These are phyloP conservation scores for Ascaphus truei DNA, from an alignment of 2,113 vertebrate species.

Conservation along the genomic window DNA sequence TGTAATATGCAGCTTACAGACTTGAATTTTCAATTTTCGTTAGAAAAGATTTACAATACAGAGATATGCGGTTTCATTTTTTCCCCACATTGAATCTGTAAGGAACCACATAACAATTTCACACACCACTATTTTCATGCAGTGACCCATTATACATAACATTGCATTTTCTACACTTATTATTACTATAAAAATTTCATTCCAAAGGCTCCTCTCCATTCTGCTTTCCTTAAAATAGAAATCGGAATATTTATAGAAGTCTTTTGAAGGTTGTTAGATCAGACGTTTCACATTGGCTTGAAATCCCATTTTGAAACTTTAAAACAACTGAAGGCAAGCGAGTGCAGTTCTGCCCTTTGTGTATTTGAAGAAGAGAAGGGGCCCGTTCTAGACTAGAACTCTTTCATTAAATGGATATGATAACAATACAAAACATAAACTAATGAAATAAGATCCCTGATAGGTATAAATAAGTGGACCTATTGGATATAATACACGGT, in stretches of 20 bases:
- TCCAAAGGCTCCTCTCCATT: neutral
- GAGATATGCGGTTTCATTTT: slow-evolving; percentile 8
- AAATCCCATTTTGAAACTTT: slow-evolving; percentile 7
- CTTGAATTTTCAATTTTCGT: slow-evolving; percentile 27
- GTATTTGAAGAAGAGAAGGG: too few relatives aligned
- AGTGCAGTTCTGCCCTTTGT: too few relatives aligned
- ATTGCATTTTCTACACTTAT: slow-evolving; percentile 14
- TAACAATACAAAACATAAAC: too few relatives aligned
- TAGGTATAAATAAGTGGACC: too few relatives aligned
- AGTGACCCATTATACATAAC: slow-evolving; percentile 28
- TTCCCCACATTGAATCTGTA: neutral
- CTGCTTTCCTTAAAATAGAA: slow-evolving; percentile 5
- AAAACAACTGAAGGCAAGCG: too few relatives aligned
- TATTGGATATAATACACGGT: too few relatives aligned
- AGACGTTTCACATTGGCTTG: neutral
- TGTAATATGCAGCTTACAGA: neutral
- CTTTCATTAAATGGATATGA: too few relatives aligned
- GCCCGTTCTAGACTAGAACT: too few relatives aligned
- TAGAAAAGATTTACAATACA: slow-evolving; percentile 12
- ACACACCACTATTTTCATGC: slow-evolving; percentile 30
- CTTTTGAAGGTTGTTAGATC: neutral
- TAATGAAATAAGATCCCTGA: too few relatives aligned
- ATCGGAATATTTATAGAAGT: neutral
- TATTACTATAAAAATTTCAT: slow-evolving; percentile 26
- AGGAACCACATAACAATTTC: slow-evolving; percentile 31